Evolutionary conservation across 2,797 vertebrate species (phyloP).

Genomic region (Cygnus olor): DNA sequence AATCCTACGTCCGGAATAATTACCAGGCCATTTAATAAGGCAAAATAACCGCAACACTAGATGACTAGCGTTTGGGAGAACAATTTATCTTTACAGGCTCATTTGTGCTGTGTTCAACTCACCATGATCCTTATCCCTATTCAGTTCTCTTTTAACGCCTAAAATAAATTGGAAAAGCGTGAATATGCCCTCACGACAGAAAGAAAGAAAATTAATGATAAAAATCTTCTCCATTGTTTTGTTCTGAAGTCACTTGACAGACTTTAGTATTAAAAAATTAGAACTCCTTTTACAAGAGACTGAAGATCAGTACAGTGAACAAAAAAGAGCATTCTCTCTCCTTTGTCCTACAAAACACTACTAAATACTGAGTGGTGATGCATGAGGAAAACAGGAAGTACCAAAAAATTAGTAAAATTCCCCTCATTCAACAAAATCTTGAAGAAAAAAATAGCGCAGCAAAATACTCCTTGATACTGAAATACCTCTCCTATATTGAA

Average conservation of each 20-base stretch:
- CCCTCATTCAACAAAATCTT: not conserved
- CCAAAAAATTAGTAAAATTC: not conserved
- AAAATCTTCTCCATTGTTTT: not conserved
- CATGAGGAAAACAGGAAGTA: not conserved
- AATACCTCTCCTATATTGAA: not conserved
- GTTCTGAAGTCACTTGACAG: not conserved
- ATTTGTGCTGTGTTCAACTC: not conserved
- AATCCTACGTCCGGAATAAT: not conserved
- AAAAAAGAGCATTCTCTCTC: slow-evolving; percentile 5
- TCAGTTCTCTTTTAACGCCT: not conserved
- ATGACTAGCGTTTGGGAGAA: not conserved
- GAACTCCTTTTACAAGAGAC: not conserved
- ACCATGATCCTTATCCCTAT: not conserved
- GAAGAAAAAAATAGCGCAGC: not conserved
- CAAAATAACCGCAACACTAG: not conserved
- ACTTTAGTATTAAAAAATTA: not conserved
- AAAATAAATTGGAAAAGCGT: slow-evolving; percentile 7
- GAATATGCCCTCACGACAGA: not conserved
- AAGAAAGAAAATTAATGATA: not conserved
- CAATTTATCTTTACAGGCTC: not conserved
- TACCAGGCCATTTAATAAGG: not conserved
- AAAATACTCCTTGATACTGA: not conserved
- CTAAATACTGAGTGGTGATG: not conserved
- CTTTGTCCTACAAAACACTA: not conserved
- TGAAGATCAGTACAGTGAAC: not conserved